These are phyloP conservation scores for Montipora foliosa DNA, from an alignment of 64 coral and sea anemone species.

Conservation along the genomic window DNA sequence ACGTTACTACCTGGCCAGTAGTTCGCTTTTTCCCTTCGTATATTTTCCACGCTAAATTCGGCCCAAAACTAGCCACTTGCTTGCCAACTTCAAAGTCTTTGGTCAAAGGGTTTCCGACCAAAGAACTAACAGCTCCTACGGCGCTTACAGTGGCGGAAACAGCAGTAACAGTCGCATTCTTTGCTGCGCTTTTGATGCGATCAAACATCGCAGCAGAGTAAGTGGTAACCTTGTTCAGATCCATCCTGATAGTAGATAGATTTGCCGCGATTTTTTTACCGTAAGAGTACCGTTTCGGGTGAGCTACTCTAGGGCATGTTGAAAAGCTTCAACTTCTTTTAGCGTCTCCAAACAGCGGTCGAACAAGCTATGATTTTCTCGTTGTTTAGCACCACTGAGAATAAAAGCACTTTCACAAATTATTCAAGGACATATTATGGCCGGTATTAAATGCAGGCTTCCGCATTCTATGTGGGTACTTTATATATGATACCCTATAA, in stretches of 20 bases:
- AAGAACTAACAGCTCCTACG: conserved; percentile 81
- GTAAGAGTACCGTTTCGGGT: background rate
- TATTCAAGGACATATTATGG: too few relatives aligned
- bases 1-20: conserved; percentile 77
- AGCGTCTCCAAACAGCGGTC: background rate
- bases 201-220: conserved; percentile 74
- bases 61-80: conserved; percentile 93
- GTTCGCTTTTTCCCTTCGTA: conserved; percentile 87
- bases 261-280: background rate
- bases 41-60: conserved; percentile 91
- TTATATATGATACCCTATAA: too few relatives aligned
- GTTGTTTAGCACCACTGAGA: background rate
- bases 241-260: background rate
- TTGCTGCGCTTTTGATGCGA: conserved; percentile 76
- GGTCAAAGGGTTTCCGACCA: conserved; percentile 87
- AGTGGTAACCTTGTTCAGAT: conserved; percentile 56
- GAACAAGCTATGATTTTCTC: too few relatives aligned
- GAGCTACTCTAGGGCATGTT: background rate
- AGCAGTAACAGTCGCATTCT: conserved; percentile 84
- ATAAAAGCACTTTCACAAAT: conserved; percentile 18
- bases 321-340: background rate
- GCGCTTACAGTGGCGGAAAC: conserved; percentile 70
- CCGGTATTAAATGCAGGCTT: too few relatives aligned
- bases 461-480: too few relatives aligned
- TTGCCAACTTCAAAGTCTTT: conserved; percentile 91